Conservation (phyloP, 2,888 invertebrate species). For the Morpho deidamia region DNA sequence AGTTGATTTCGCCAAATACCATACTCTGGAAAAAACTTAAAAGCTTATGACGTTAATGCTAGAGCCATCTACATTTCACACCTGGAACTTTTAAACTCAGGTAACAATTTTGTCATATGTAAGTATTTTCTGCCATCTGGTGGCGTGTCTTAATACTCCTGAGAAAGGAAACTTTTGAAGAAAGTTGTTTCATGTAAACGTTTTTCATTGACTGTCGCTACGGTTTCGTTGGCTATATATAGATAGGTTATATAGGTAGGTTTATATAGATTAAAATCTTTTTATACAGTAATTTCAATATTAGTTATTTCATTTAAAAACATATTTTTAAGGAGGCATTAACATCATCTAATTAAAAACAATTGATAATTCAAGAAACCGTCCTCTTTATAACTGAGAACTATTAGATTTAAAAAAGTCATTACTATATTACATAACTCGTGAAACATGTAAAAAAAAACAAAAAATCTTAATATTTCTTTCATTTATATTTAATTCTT, state of each 20-base stretch:
- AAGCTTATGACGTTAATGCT: not conserved
- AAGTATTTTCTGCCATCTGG: constrained; percentile 13
- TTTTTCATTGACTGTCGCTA: constrained; percentile 11
- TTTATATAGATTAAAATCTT: too few relatives aligned
- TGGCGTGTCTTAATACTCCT: not conserved
- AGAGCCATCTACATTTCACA: constrained; percentile 8
- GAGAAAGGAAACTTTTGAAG: not conserved
- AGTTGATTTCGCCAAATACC: too few relatives aligned
- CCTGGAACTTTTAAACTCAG: not conserved
- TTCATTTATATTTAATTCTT: too few relatives aligned
- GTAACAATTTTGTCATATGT: not conserved
- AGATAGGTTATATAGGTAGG: too few relatives aligned
- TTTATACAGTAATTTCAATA: too few relatives aligned
- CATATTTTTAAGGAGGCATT: too few relatives aligned
- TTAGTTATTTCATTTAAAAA: too few relatives aligned
- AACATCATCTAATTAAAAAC: not conserved
- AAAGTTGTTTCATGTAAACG: not conserved
- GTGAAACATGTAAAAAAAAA: too few relatives aligned
- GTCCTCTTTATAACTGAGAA: not conserved
- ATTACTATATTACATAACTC: too few relatives aligned
- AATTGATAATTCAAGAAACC: not conserved
- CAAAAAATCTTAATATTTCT: too few relatives aligned
- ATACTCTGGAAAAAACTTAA: not conserved
- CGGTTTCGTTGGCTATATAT: not conserved
- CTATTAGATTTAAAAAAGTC: too few relatives aligned